These are phyloP conservation scores for Chloroceryle inda DNA, from an alignment of 2,797 vertebrate genomes.

Conservation along the genomic window DNA sequence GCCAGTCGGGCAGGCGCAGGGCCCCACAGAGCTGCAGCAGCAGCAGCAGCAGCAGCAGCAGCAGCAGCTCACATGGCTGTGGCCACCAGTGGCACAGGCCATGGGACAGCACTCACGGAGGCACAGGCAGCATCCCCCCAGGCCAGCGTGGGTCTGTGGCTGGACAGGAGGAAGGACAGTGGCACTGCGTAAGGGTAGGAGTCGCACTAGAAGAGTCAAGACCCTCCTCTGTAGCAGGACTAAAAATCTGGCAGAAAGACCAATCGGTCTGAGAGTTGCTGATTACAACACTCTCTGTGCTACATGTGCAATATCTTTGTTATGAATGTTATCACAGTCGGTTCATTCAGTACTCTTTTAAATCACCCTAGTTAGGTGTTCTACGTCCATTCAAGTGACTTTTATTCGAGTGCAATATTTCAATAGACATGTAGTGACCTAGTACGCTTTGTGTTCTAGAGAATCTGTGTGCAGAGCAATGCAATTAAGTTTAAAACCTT, in stretches of 20 bases:
- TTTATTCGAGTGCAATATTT: slow-evolving; percentile 84
- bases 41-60: neutral
- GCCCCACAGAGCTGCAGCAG: neutral
- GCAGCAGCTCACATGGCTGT: neutral
- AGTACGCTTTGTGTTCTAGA: slow-evolving; percentile 83
- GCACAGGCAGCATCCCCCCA: neutral
- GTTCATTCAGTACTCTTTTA: slow-evolving; percentile 75
- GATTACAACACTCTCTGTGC: slow-evolving; percentile 79
- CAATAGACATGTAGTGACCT: slow-evolving; percentile 80
- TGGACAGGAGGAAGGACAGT: neutral
- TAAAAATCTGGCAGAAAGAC: slow-evolving; percentile 40
- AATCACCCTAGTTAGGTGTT: slow-evolving; percentile 81
- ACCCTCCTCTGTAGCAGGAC: slow-evolving; percentile 74
- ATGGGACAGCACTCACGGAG: neutral
- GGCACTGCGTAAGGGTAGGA: slow-evolving; percentile 56
- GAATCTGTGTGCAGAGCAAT: slow-evolving; percentile 80
- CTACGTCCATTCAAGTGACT: slow-evolving; percentile 81
- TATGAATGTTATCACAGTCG: slow-evolving; percentile 84
- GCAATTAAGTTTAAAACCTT: slow-evolving; percentile 79
- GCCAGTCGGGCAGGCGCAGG: neutral
- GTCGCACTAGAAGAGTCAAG: slow-evolving; percentile 78
- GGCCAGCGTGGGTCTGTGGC: neutral
- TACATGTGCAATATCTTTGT: slow-evolving; percentile 87
- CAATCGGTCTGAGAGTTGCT: slow-evolving; percentile 49
- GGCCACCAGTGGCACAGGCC: neutral